Evolutionary conservation across 2,888 invertebrate genomes (phyloP), one percentile per base, ranked within the genome.

Genomic region (Acleris cristana): DNA sequence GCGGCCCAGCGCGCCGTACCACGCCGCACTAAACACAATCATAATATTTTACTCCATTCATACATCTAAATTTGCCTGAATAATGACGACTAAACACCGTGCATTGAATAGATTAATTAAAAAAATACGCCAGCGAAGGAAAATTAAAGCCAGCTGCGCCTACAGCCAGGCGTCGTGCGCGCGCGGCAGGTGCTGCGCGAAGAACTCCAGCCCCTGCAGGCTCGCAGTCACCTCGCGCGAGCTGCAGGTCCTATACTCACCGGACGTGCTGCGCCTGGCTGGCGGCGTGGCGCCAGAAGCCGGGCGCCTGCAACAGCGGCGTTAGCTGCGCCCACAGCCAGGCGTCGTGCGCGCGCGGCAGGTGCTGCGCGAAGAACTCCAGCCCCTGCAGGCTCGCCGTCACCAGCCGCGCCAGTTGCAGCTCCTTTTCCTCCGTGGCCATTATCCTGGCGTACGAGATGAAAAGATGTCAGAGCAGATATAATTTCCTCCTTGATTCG

Each of bases 261-360:
- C 85, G 77, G 69, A 88, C 70, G 23, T 71, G 76, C 6, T 65
- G 69, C 34, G 92, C 81, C 74, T 94, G 92, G 76, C 94, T 93
- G 72, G 94, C 94, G 2, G 94, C 90, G 52, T 95, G 91, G 77
- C 95, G 95, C 97, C 97, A 98, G 87, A 96, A 97, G 26, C 84
- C 79, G 73, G 12, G 6, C 14, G 94, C 92, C 0, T 88, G 87
- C 69, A 97, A 82, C 60, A 97, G 87, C 60, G 90, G 89, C 2
- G 76, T 73, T 73, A 96, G 91, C 65, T 88, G 85, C 0, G 93
- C 92, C 65, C 88, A 81, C 54, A 94, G 92, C 80, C 94, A 94
- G 14, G 94, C 94, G 75, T 95, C 94, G 1, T 71, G 96, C 89
- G 74, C 64, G 40, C 62, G 14, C 2, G 84, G 82, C 70, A 88